Conservation (phyloP, 2,113 vertebrate species). For the Semicossyphus pulcher region DNA sequence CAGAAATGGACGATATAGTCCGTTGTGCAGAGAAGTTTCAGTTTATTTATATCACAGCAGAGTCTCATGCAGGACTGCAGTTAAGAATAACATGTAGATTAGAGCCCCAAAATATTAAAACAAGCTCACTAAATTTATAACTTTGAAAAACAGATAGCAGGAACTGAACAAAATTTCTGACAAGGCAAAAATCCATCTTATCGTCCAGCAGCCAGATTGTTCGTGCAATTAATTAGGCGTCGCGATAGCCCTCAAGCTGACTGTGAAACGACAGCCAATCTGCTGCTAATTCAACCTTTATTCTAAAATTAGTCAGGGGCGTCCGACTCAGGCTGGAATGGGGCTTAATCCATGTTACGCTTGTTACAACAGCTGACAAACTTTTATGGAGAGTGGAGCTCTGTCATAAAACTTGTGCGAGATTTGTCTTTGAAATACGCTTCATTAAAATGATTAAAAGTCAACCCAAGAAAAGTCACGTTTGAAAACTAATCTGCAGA, state of each 20-base stretch:
- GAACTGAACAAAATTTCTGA: not conserved
- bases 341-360: not conserved
- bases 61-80: not conserved
- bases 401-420: too few relatives aligned
- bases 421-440: not conserved
- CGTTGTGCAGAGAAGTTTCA: not conserved
- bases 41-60: constrained; percentile 7
- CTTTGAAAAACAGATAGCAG: not conserved
- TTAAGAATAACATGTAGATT: not conserved
- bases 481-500: constrained; percentile 20
- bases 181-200: not conserved
- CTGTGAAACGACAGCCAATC: not conserved
- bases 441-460: constrained; percentile 2
- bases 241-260: not conserved
- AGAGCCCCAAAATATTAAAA: not conserved
- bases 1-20: not conserved
- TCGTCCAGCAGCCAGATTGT: not conserved
- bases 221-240: not conserved
- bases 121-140: not conserved
- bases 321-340: not conserved
- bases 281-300: not conserved
- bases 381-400: not conserved
- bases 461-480: not conserved
- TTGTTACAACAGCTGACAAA: not conserved
- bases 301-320: not conserved